Conservation (phyloP, 2,888 invertebrate genomes). For the Sphecodes monilicornis region DNA sequence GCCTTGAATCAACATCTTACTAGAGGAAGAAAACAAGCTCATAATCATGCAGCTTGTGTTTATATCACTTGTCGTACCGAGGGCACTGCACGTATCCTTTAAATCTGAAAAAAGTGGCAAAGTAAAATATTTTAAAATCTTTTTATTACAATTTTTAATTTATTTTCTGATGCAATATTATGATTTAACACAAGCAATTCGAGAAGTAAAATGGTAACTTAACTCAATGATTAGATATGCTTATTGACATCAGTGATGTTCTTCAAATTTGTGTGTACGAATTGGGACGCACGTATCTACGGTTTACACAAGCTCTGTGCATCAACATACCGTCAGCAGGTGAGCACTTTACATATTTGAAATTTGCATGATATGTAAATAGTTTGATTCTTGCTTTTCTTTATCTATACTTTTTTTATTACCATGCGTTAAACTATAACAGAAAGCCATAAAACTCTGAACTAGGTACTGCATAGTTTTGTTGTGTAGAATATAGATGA, state of each 20-base stretch:
- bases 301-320: slow-evolving; percentile 94
- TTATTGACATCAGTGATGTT: slow-evolving; percentile 99
- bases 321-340: slow-evolving; percentile 95
- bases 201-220: slow-evolving; percentile 75
- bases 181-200: neutral
- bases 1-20: slow-evolving; percentile 93
- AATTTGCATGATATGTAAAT: slow-evolving; percentile 32
- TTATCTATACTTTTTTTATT: neutral
- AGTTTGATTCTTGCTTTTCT: neutral
- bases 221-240: slow-evolving; percentile 89
- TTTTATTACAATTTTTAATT: neutral
- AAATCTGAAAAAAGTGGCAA: slow-evolving; percentile 62
- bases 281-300: slow-evolving; percentile 96
- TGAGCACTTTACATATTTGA: slow-evolving; percentile 85
- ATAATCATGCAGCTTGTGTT: slow-evolving; percentile 98
- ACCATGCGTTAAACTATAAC: neutral
- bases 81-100: slow-evolving; percentile 96
- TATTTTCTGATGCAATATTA: neutral
- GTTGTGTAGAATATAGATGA: neutral
- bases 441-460: neutral
- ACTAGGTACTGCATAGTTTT: neutral
- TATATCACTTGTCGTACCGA: slow-evolving; percentile 98
- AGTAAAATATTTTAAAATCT: neutral
- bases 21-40: slow-evolving; percentile 94
- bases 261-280: slow-evolving; percentile 98